Conservation (phyloP, 2,113 vertebrate genomes). For the Lasiurus borealis region DNA sequence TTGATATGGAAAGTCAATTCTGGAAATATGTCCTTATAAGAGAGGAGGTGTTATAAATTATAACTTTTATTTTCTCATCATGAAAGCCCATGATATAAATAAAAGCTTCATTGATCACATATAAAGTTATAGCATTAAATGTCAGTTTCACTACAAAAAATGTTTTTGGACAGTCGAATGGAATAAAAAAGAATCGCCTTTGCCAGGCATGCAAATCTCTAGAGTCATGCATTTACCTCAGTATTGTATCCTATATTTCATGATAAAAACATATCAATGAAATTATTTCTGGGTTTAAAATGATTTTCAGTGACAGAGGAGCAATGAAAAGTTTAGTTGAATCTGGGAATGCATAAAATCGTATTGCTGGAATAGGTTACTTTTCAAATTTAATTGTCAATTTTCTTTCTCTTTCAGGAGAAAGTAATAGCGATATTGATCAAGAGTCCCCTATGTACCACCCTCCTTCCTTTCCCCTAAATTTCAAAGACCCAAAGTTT, state of each 20-base stretch:
- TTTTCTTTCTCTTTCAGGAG: slow-evolving; percentile 70
- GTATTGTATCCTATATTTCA: slow-evolving; percentile 60
- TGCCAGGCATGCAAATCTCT: slow-evolving; percentile 68
- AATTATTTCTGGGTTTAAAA: slow-evolving; percentile 74
- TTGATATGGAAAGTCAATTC: slow-evolving; percentile 59
- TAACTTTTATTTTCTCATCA: slow-evolving; percentile 79
- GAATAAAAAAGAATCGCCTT: slow-evolving; percentile 63
- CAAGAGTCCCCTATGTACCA: background rate
- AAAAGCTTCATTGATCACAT: slow-evolving; percentile 81
- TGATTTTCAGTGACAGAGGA: slow-evolving; percentile 65
- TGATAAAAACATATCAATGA: slow-evolving; percentile 61
- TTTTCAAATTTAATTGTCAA: slow-evolving; percentile 73
- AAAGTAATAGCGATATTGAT: slow-evolving; percentile 73
- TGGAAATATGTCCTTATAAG: slow-evolving; percentile 39
- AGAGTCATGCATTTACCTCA: slow-evolving; percentile 64
- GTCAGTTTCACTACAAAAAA: slow-evolving; percentile 72
- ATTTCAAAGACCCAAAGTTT: background rate
- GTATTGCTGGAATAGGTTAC: slow-evolving; percentile 64
- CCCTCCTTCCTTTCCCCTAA: background rate
- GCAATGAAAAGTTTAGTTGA: slow-evolving; percentile 69
- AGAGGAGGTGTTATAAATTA: slow-evolving; percentile 66
- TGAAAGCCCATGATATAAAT: slow-evolving; percentile 77
- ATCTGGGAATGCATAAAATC: slow-evolving; percentile 64
- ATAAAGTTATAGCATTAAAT: slow-evolving; percentile 79
- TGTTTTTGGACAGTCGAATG: slow-evolving; percentile 32